Evolutionary conservation across 2,797 vertebrate species (phyloP).

Genomic region (Monodelphis domestica): DNA sequence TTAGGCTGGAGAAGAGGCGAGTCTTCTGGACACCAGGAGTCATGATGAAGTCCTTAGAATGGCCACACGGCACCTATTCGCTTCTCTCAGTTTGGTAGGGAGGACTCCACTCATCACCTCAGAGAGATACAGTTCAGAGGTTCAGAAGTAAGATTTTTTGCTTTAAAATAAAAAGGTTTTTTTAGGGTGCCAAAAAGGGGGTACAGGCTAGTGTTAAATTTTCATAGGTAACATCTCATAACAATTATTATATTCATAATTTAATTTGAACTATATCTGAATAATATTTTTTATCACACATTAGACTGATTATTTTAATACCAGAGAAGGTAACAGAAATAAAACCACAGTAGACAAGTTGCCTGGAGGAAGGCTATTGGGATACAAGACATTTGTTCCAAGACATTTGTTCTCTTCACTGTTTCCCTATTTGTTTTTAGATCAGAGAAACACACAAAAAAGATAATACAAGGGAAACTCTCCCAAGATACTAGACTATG

Average conservation of each 20-base stretch:
- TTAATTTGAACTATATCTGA: background rate
- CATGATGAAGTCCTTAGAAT: too few relatives aligned
- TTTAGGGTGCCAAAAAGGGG: too few relatives aligned
- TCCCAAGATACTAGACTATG: background rate
- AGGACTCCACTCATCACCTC: too few relatives aligned
- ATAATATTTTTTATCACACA: background rate
- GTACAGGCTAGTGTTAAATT: too few relatives aligned
- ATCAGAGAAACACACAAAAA: background rate
- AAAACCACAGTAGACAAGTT: background rate
- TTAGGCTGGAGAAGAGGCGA: too few relatives aligned
- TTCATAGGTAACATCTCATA: background rate
- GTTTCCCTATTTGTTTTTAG: background rate
- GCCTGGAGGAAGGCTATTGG: background rate
- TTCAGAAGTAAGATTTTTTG: too few relatives aligned
- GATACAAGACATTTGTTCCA: background rate
- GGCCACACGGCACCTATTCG: too few relatives aligned
- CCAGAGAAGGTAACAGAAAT: background rate
- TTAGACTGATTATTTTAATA: background rate
- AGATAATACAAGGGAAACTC: background rate
- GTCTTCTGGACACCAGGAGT: too few relatives aligned
- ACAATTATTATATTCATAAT: background rate
- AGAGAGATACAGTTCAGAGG: too few relatives aligned
- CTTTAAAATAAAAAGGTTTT: too few relatives aligned
- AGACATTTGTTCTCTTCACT: background rate
- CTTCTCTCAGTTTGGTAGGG: too few relatives aligned